A percentile compares a stretch with the other conserved stretches of the same genome.
Evolutionary conservation across 2,888 invertebrate species (phyloP).

Genomic region (Trachelus tabidus): DNA sequence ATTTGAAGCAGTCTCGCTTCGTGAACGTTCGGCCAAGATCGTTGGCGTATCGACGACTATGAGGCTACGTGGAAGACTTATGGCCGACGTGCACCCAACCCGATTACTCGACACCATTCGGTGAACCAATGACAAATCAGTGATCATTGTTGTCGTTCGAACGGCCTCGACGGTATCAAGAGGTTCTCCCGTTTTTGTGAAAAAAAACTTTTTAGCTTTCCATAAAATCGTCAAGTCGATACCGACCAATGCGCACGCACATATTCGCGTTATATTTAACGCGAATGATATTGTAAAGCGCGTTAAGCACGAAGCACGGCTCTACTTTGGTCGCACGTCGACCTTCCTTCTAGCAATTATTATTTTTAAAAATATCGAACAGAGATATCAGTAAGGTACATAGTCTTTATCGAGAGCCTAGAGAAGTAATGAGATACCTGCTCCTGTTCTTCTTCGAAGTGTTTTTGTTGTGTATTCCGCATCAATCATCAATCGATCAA

Average conservation of each 20-base stretch:
- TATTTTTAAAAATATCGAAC: background rate
- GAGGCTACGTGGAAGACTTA: constrained; percentile 31
- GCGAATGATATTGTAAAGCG: background rate
- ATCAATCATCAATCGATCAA: constrained; percentile 27
- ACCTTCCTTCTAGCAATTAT: background rate
- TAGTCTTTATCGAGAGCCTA: constrained; percentile 4
- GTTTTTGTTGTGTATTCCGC: constrained; percentile 23
- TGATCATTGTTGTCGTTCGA: background rate
- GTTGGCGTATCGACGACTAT: constrained; percentile 27
- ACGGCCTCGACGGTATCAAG: background rate
- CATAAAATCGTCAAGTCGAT: background rate
- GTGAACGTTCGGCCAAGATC: constrained; percentile 50
- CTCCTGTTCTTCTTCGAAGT: constrained; percentile 1
- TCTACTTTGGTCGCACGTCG: background rate
- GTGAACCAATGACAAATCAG: constrained; percentile 4
- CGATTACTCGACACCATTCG: constrained; percentile 6
- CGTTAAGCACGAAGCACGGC: background rate
- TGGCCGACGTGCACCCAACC: constrained; percentile 13
- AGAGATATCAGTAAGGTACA: background rate
- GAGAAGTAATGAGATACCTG: constrained; percentile 6
- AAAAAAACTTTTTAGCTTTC: background rate
- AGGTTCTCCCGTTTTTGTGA: background rate
- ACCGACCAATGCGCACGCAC: background rate
- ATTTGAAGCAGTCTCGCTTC: constrained; percentile 33
- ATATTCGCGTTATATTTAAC: background rate